Base-by-base conservation (phyloP, 2,797 vertebrate species). In the Brachyalestes nurse region DNA sequence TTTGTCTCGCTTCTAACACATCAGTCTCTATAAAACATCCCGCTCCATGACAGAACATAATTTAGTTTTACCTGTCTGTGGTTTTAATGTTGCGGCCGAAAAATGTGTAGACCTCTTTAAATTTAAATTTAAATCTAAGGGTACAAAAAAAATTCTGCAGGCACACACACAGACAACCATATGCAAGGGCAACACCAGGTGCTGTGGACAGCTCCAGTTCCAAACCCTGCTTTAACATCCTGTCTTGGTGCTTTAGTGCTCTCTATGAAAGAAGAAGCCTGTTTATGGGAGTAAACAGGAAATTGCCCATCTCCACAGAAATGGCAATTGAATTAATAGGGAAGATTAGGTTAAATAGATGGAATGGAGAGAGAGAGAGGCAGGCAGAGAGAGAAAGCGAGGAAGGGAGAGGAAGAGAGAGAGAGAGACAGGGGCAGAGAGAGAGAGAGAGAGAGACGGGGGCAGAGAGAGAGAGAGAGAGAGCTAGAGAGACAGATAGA, bases 261-360 rank as follows among this genome's bases (percentile, higher is more conserved):
- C 19, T 40, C 34, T 47, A 1, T 60, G 60, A 69, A 42, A 45
- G 34, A 69, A 57, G 17, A 38, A 49, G 55, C 34, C 64, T 66
- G 40, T 40, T 67, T 76, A 45, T 72, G 6, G 47, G 23, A 38
- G 21, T 23, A 71, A 81, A 71, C 73, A 70, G 66, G 66, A 76
- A 70, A 45, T 64, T 23, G 42, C 55, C 66, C 45, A 77, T 47
- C 57, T 79, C 77, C 69, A 72, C 58, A 72, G 2, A 7, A 57
- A 64, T 6, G 40, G 69, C n/a, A 70, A 78, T 72, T 71, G 17
- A n/a, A 80, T 67, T 74, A 66, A 47, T 42, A 64, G 4, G 16
- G 62, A 28, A 80, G 61, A 80, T 69, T 69, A 58, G 62, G 45
- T 81, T 75, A 75, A 45, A 75, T 6, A 60, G n/a, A n/a, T 23